Evolutionary conservation across 2,888 invertebrate species (phyloP), one percentile per base, ranked within the genome.

Genomic region (Blastobasis adustella): DNA sequence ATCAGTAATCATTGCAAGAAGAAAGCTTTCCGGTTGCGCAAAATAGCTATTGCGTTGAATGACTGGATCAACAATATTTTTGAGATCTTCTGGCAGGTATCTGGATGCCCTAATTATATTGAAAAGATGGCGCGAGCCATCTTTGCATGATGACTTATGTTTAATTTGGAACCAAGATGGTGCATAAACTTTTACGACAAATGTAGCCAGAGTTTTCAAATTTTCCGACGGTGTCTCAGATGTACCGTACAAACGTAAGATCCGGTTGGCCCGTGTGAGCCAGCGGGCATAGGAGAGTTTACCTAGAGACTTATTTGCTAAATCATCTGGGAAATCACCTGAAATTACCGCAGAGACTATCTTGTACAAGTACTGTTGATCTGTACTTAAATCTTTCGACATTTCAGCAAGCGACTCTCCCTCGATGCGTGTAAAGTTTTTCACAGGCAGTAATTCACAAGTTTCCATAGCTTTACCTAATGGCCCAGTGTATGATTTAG

Each of bases 401-500:
- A 37, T 39, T 39, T n/a, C 6, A 37, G 36, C 8, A 36, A 8
- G 45, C 37, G 46, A 39, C 10, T 10, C 10, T 36, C 42, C 37
- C 10, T 46, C 40, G 8, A 40, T 7, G 23, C 10, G 9, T 10
- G 45, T 23, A 36, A 38, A 40, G 23, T 10, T 5, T 10, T 1
- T 10, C 5, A 45, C 7, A 10, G 10, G 7, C 49, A 46, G 45
- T 40, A 5, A 44, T 38, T 41, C 56, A 52, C 61, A 60, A 42
- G 2, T 53, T 10, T 49, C 48, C 37, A 64, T 49, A 8, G 8
- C 6, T 58, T 64, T 69, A 47, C 65, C 63, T n/a, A 69, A 58
- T 48, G 58, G 54, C 6, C 66, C 65, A 10, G 54, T 53, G n/a
- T n/a, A n/a, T n/a, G n/a, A n/a, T n/a, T n/a, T n/a, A n/a, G n/a